These are phyloP conservation scores for Cosmopolites sordidus DNA, from an alignment of 2,888 invertebrate genomes.

Conservation along the genomic window DNA sequence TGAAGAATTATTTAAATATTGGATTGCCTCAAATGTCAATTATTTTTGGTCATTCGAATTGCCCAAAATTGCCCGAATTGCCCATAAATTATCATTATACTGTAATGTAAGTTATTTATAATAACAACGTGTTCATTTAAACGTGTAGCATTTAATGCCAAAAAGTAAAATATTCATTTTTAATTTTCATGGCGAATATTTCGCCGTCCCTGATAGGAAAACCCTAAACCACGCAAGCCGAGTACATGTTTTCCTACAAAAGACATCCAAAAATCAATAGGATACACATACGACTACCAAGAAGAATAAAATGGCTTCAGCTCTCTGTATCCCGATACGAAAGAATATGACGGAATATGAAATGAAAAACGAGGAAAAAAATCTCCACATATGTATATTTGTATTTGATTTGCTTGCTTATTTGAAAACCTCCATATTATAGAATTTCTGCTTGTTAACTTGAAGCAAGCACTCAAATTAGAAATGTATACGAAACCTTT, in stretches of 20 bases:
- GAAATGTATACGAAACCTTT: conserved; percentile 26
- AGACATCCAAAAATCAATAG: conserved; percentile 27
- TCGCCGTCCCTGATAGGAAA: conserved; percentile 10
- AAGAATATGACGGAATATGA: conserved; percentile 6
- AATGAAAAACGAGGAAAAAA: conserved; percentile 13
- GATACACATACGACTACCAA: conserved; percentile 23
- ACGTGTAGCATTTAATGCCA: no score
- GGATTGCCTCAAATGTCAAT: no score
- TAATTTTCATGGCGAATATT: no score
- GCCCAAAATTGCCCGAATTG: no score
- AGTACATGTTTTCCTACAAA: conserved; percentile 26
- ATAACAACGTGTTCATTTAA: no score
- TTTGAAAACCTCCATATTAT: conserved; percentile 24
- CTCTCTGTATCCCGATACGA: conserved; percentile 14
- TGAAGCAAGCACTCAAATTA: conserved; percentile 25
- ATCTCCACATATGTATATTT: conserved; percentile 26
- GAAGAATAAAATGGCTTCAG: conserved; percentile 23
- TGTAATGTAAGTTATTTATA: no score
- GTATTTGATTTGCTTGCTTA: conserved; percentile 27
- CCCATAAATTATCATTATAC: no score
- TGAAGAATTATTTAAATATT: no score
- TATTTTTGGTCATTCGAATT: no score
- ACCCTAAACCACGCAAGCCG: conserved; percentile 9
- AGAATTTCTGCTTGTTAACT: conserved; percentile 26
- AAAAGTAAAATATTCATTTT: no score